phyloP scores from a whole-genome alignment of 2,888 invertebrate species.

The Drosophila rubida region DNA sequence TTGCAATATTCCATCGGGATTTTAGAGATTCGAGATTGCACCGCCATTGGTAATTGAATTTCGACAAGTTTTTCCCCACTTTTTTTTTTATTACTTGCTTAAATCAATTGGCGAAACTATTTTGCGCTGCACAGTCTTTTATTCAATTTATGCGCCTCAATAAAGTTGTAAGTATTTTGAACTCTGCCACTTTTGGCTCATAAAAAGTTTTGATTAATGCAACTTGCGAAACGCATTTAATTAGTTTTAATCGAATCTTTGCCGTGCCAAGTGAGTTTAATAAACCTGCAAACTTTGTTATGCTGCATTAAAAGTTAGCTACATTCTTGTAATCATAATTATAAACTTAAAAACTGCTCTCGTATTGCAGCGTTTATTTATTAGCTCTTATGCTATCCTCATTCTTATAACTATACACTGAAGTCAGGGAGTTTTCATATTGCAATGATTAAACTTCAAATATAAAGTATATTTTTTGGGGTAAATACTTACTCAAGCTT shows the following conservation, averaged over 20 bases:
- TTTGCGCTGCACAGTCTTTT: slow-evolving; percentile 24
- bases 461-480: too few species aligned
- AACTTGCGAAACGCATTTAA: background rate
- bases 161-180: slow-evolving; percentile 1
- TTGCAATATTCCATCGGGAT: slow-evolving; percentile 25
- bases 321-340: background rate
- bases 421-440: too few species aligned
- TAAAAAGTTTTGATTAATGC: background rate
- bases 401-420: too few species aligned
- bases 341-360: too few species aligned
- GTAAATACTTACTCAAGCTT: too few species aligned
- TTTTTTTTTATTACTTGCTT: background rate
- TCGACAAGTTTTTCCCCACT: slow-evolving; percentile 2
- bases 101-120: slow-evolving; percentile 12
- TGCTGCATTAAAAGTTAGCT: background rate
- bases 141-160: slow-evolving; percentile 33
- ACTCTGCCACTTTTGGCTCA: background rate
- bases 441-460: too few species aligned
- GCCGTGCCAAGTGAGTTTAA: background rate
- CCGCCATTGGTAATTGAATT: slow-evolving; percentile 45
- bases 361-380: too few species aligned
- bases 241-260: background rate
- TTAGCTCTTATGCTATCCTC: too few species aligned
- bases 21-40: slow-evolving; percentile 5
- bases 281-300: background rate